Conservation (phyloP, 2,113 vertebrate species). For the Phalacrocorax aristotelis region DNA sequence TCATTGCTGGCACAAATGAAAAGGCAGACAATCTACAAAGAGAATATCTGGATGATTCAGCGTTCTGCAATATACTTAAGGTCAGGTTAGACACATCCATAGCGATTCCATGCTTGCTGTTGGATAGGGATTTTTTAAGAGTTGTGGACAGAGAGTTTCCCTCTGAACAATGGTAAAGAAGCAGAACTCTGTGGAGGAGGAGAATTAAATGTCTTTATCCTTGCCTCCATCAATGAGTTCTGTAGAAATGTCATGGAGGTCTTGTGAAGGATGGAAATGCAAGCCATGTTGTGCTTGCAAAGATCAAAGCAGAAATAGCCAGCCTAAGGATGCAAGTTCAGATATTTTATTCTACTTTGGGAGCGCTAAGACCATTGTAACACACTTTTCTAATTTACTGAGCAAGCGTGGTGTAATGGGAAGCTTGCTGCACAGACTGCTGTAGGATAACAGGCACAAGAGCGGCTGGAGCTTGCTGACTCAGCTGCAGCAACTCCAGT, state of each 20-base stretch:
- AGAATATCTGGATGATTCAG: not conserved
- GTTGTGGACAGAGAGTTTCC: not conserved
- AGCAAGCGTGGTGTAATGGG: accelerated
- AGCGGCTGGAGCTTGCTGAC: not conserved
- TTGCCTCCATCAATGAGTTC: not conserved
- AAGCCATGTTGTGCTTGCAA: not conserved
- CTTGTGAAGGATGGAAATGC: not conserved
- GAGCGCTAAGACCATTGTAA: not conserved
- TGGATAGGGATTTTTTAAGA: not conserved
- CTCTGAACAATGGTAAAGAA: not conserved
- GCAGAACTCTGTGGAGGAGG: not conserved
- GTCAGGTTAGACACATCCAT: not conserved
- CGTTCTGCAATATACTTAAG: not conserved
- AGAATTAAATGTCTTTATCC: not conserved
- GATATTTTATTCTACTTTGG: not conserved
- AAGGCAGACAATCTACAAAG: not conserved
- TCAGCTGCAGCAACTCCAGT: not conserved
- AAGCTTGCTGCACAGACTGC: not conserved
- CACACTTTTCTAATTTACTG: not conserved
- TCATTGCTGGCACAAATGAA: not conserved
- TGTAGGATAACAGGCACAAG: not conserved
- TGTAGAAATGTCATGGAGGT: not conserved
- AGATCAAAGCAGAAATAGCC: not conserved
- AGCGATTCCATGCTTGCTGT: not conserved
- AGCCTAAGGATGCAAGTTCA: not conserved